Base-by-base conservation (phyloP, 2,888 invertebrate species). In the Merodon equestris region DNA sequence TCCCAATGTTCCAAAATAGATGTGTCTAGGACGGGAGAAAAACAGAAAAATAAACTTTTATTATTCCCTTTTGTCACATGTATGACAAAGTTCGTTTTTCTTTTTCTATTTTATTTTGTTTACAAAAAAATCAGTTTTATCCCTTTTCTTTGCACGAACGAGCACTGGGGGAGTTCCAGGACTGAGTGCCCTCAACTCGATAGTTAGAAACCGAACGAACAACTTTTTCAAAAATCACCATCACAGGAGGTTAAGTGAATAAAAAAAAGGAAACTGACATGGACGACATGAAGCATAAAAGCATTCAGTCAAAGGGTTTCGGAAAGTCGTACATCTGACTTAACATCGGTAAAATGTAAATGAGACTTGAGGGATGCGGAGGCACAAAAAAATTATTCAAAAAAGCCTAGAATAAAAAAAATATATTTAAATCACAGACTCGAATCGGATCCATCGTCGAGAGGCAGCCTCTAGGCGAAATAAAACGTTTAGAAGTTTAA, bases 71-170 rank as follows among this genome's bases (percentile, higher is more conserved):
- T 74, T 74, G 79, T 79, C 68, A 44, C 79, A 79, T 79, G 68
- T 79, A 68, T 79, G 74, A 60, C 58, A 58, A 79, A 79, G 79
- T 79, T 79, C 74, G 74, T 79, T 73, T 74, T 74, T 74, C 64
- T 79, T 77, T 74, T 70, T n/a, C 9, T 13, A 12, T 9, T 7
- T 27, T 27, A 27, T 27, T n/a, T 27, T 7, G 27, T 27, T 27
- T 27, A 1, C 50, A 34, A 14, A 42, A 51, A 72, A 36, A 48
- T 47, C n/a, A n/a, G 47, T 53, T 61, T 56, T 60, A 73, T 48
- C 67, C 44, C 57, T 14, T 57, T 66, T 73, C 50, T 45, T 12
- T 15, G 27, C 17, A n/a, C n/a, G 68, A 53, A 67, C 47, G 58
- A 74, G 63, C 44, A 54, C 68, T 68, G 1, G 14, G 79, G 68